Evolutionary conservation across 1,140 invertebrate genomes (phyloP), one percentile per base, ranked within the genome.

Genomic region (Euborellia annulipes): DNA sequence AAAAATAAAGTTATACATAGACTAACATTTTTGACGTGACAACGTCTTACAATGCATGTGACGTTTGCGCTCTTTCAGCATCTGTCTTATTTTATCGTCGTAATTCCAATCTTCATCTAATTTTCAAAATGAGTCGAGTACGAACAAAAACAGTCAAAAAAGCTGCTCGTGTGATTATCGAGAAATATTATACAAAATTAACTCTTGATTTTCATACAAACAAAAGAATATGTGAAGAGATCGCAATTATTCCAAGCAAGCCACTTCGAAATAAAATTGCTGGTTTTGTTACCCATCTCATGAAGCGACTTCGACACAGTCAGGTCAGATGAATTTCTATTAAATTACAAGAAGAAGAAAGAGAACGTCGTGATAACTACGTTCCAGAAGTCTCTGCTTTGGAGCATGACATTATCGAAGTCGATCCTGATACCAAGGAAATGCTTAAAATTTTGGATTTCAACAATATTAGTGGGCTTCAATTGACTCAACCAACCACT

Each of bases 61-160:
- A n/a, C n/a, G n/a, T n/a, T n/a, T n/a, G n/a, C n/a, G n/a, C n/a
- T n/a, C n/a, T n/a, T n/a, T 27, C 11, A 27, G 11, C 23, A 27
- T 27, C 23, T 11, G 23, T 11, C 23, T 6, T 27, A 27, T 11
- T 27, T 27, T 27, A 27, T 6, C 23, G 23, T 11, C n/a, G n/a
- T n/a, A n/a, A n/a, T n/a, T n/a, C n/a, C n/a, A n/a, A n/a, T 27
- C 23, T 11, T 6, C 4, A 27, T 6, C 23, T 27, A 4, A n/a
- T n/a, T n/a, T n/a, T n/a, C n/a, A n/a, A n/a, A n/a, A n/a, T n/a
- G 94, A 93, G 93, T 84, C 92, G 95, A 64, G 95, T 98, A 42
- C 77, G 95, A 63, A 99, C 95, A 44, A 98, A 98, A 67, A 99
- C 95, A 45, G 82, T 99, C 53, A 99, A 99, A 69, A 98, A 98